A percentile compares a stretch with the other conserved stretches of the same genome.
phyloP scores from a whole-genome alignment of 1,140 invertebrate species.

The Leptestheria dahalacensis region DNA sequence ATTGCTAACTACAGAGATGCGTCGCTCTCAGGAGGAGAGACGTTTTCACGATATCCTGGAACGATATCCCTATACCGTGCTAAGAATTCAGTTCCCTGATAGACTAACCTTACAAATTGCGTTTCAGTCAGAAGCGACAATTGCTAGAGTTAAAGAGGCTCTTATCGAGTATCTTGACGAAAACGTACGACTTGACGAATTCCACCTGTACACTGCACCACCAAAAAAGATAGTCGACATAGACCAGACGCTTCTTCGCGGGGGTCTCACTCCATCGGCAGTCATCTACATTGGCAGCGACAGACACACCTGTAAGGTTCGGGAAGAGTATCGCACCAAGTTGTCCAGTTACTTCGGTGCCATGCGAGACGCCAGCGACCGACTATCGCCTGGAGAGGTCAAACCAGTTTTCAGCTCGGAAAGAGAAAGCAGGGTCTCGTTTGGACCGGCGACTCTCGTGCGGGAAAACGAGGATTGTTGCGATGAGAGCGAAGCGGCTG shows the following conservation, averaged over 20 bases:
- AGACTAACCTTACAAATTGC: conserved; percentile 59
- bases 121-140: conserved; percentile 51
- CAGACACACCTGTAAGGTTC: conserved; percentile 20
- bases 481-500: too few species aligned
- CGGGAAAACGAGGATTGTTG: background rate
- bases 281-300: conserved; percentile 48
- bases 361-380: background rate
- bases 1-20: conserved; percentile 43
- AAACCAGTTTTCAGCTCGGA: background rate
- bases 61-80: conserved; percentile 52
- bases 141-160: conserved; percentile 49
- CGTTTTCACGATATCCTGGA: conserved; percentile 39
- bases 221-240: conserved; percentile 46
- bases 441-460: background rate
- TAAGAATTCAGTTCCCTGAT: conserved; percentile 66
- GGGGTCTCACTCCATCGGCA: conserved; percentile 55
- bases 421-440: background rate
- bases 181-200: conserved; percentile 16
- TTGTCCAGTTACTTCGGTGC: conserved; percentile 3
- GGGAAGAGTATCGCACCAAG: conserved; percentile 9
- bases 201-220: conserved; percentile 38
- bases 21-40: conserved; percentile 43
- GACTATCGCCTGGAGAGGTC: background rate
- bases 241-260: conserved; percentile 41
- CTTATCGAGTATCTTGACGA: conserved; percentile 46